Evolutionary conservation across 2,797 vertebrate genomes (phyloP).

Genomic region (Labeo calbasu): DNA sequence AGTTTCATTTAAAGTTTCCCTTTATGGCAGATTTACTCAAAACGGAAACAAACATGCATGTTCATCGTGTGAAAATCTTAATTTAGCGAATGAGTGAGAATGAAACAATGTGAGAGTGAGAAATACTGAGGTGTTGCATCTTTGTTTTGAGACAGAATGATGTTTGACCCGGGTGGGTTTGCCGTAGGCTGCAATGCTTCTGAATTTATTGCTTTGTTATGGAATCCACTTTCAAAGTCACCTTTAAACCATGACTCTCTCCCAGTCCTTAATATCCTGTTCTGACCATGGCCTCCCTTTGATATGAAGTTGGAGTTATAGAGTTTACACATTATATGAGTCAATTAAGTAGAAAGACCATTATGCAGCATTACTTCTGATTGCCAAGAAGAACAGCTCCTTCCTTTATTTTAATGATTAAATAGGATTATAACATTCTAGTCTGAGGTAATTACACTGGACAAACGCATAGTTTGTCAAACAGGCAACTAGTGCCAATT

Average conservation of each 20-base stretch:
- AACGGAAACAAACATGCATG: not conserved
- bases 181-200: not conserved
- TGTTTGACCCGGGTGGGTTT: not conserved
- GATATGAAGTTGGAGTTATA: not conserved
- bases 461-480: constrained; percentile 10
- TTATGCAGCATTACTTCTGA: not conserved
- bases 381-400: not conserved
- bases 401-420: not conserved
- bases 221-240: not conserved
- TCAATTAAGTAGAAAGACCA: not conserved
- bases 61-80: not conserved
- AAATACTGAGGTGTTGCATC: not conserved
- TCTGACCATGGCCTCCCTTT: not conserved
- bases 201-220: not conserved
- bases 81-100: not conserved
- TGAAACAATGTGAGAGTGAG: not conserved
- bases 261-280: not conserved
- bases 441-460: constrained; percentile 12
- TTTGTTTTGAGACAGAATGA: not conserved
- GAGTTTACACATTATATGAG: not conserved
- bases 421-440: not conserved
- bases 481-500: constrained; percentile 37
- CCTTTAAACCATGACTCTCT: not conserved
- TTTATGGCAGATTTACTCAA: not conserved
- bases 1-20: not conserved